Base-by-base conservation (phyloP, 2,888 invertebrate species). In the Asteroscopus sphinx region DNA sequence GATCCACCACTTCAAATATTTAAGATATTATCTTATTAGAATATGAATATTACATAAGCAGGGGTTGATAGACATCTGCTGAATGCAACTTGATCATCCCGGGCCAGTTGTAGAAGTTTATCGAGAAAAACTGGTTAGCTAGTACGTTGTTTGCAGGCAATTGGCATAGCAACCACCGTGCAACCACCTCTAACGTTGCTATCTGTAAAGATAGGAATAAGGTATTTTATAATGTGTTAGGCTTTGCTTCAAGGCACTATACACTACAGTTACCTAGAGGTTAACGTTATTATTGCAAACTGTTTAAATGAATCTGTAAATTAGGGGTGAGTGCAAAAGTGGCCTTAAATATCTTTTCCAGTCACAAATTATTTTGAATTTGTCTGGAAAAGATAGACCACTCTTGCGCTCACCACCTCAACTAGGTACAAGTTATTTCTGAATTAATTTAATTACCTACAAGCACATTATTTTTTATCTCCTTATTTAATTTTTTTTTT, bases 101-200 rank as follows among this genome's bases (percentile, higher is more conserved):
- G 12, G 17, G 13, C 30, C 7, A 37, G n/a, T 36, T 12, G 33
- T 35, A 40, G 42, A 39, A 13, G 26, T 44, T 57, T 57, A 52
- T 52, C 32, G 12, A 57, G 57, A 47, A 52, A 49, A 69, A 67
- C 64, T 47, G 35, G 64, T 52, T 57, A 39, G 35, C 30, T 57
- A 39, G 30, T 37, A 51, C 28, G 46, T 46, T 56, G 15, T 33
- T 5, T 30, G 33, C 15, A 30, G 36, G 26, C 26, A 33, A 49
- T 35, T 39, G 49, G 21, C 69, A 49, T 56, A 37, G 26, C 55
- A 68, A 62, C 41, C 33, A 48, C 15, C 26, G n/a, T n/a, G n/a
- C n/a, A n/a, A n/a, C n/a, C n/a, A n/a, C n/a, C n/a, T n/a, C 8
- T 39, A 36, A 54, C 13, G 6, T 35, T 46, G 13, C 30, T 54